A percentile compares a stretch with the other conserved stretches of the same genome.
These are phyloP conservation scores for Perizoma affinitatum DNA, from an alignment of 2,888 invertebrate species.

Conservation along the genomic window DNA sequence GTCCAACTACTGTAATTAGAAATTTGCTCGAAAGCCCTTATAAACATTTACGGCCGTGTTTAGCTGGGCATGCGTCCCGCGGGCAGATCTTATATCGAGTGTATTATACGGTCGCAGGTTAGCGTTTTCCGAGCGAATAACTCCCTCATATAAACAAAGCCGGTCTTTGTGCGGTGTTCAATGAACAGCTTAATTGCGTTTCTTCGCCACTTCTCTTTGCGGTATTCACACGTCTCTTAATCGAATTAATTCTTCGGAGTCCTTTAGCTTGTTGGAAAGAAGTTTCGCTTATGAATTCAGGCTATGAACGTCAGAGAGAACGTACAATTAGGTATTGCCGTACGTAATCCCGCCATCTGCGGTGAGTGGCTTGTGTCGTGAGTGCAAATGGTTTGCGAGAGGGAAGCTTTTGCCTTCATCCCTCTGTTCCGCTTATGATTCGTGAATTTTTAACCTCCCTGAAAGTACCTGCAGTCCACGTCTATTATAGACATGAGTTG, in stretches of 20 bases:
- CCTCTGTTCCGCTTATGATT: slow-evolving; percentile 68
- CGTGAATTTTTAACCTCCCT: slow-evolving; percentile 72
- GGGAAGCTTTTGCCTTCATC: slow-evolving; percentile 49
- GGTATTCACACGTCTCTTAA: slow-evolving; percentile 62
- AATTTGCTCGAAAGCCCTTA: slow-evolving; percentile 69
- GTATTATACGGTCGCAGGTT: slow-evolving; percentile 46
- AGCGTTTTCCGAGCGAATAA: slow-evolving; percentile 59
- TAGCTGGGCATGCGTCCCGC: slow-evolving; percentile 23
- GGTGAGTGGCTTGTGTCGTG: slow-evolving; percentile 49
- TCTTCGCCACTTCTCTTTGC: slow-evolving; percentile 66
- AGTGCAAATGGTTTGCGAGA: slow-evolving; percentile 58
- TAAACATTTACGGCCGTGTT: slow-evolving; percentile 53
- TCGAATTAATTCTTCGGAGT: slow-evolving; percentile 54
- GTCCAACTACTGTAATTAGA: slow-evolving; percentile 69
- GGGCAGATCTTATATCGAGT: slow-evolving; percentile 34
- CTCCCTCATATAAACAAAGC: slow-evolving; percentile 67
- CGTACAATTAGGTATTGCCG: slow-evolving; percentile 36
- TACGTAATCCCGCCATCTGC: slow-evolving; percentile 48
- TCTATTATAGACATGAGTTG: slow-evolving; percentile 41
- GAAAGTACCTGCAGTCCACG: slow-evolving; percentile 58
- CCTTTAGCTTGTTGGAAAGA: slow-evolving; percentile 19
- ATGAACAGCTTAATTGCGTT: slow-evolving; percentile 77
- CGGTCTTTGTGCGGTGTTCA: slow-evolving; percentile 69
- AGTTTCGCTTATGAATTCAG: slow-evolving; percentile 33
- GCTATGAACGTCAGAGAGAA: slow-evolving; percentile 30